Evolutionary conservation across 2,888 invertebrate genomes (phyloP), one percentile per base, ranked within the genome.

Genomic region (Dryococelus australis): DNA sequence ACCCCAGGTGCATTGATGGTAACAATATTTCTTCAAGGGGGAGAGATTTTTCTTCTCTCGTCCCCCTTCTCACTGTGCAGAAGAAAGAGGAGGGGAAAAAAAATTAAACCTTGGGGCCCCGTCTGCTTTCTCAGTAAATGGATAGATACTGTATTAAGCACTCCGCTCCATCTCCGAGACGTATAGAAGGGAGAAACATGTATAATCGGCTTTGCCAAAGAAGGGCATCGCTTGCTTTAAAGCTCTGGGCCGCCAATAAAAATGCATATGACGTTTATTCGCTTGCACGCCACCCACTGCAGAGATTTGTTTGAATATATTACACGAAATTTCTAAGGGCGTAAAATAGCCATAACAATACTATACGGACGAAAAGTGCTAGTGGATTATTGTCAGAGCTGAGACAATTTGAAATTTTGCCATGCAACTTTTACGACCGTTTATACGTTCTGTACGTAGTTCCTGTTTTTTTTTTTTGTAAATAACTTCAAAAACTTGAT

Each of bases 1-100:
- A 85, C 85, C 85, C 85, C 87, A 87, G 87, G 87, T 87, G 87
- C 81, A 81, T 85, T 85, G n/a, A 79, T 80, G 35, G 85, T 85
- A 81, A 26, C 26, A 47, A 51, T 27, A 85, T 87, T 80, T 85
- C 85, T 85, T 81, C 83, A 80, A 47, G 85, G 87, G 47, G 26
- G 51, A 43, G 85, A 85, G 83, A 83, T 83, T 85, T 85, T 85
- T 85, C 43, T 85, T 85, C 26, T 85, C 47, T 85, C 85, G 27
- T 85, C 43, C 47, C 43, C n/a, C 13, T 43, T 53, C 65, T n/a
- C n/a, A n/a, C 5, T n/a, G n/a, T 27, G 84, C 27, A 16, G 43
- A 26, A 20, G 43, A 43, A 43, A 51, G 65, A n/a, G n/a, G n/a
- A 53, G 65, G 12, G 35, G 65, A n/a, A 53, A 53, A 65, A 78